Base-by-base conservation (phyloP, 2,888 invertebrate genomes). In the Steinernema scapterisci region DNA sequence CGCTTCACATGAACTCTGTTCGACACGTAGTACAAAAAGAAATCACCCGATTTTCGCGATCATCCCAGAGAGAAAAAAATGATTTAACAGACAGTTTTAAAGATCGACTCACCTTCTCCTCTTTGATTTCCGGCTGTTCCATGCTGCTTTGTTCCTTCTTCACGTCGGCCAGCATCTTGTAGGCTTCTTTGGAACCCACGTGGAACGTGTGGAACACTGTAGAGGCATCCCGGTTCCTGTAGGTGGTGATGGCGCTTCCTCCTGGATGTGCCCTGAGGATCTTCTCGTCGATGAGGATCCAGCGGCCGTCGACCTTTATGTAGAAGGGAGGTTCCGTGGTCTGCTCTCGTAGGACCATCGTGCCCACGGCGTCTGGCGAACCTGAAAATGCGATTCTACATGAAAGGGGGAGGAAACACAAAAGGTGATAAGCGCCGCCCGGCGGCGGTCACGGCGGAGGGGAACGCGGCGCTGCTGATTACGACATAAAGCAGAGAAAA, bases 181-280 rank as follows among this genome's bases (percentile, higher is more conserved):
- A 83, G 1, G 86, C 86, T 25, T 73, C 73, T 71, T 83, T 82
- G 6, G 86, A 87, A 13, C 84, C 84, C 5, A 78, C 76, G 74
- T 86, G 86, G 77, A 86, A 86, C 45, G 85, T 83, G 77, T 86
- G 86, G 71, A 86, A 86, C 21, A 84, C 82, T 25, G 86, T 86
- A 38, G 83, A 84, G 0, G 86, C 86, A 81, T 86, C 86, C 75
- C 79, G 80, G 77, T 85, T 83, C 46, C 79, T 79, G 77, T 86
- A 86, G 19, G 86, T 81, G 52, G 83, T 83, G 75, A 86, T 83
- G 11, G 85, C 86, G 48, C 78, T 79, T n/a, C 84, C 84, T 31
- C 85, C 85, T 11, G 85, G 85, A 77, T 84, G 85, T 44, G 78
- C 74, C 48, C 72, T 76, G 70, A 85, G 73, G 19, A 86, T 80